Evolutionary conservation across 2,888 invertebrate genomes (phyloP).

Genomic region (Sesia bembeciformis): DNA sequence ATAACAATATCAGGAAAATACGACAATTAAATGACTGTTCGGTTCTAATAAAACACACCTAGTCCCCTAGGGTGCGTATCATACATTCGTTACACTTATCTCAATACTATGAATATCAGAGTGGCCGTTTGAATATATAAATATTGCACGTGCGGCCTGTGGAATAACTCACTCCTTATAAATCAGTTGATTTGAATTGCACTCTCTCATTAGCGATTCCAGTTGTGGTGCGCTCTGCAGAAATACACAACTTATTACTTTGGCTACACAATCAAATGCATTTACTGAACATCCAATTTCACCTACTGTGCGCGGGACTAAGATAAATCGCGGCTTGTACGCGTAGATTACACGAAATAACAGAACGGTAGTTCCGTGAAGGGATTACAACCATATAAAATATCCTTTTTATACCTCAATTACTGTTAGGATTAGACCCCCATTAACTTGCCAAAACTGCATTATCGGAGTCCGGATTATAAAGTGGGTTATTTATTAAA

Average conservation of each 20-base stretch:
- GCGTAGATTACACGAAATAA: constrained; percentile 30
- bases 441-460: neutral
- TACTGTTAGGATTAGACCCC: neutral
- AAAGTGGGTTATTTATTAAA: constrained; percentile 27
- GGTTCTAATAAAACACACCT: constrained; percentile 8
- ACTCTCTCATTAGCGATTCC: constrained; percentile 64
- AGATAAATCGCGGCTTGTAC: constrained; percentile 19
- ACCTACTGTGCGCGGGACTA: constrained; percentile 30
- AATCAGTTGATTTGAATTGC: constrained; percentile 70
- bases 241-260: constrained; percentile 70
- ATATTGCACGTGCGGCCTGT: constrained; percentile 47
- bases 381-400: neutral
- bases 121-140: constrained; percentile 56
- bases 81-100: constrained; percentile 37
- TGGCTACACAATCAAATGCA: constrained; percentile 51
- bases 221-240: constrained; percentile 44
- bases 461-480: constrained; percentile 13
- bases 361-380: constrained; percentile 1
- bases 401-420: neutral
- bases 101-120: constrained; percentile 40
- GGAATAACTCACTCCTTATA: constrained; percentile 69
- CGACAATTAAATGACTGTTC: neutral
- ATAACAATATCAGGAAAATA: neutral
- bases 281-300: constrained; percentile 37
- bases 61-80: constrained; percentile 20